Evolutionary conservation across 2,888 invertebrate genomes (phyloP), one percentile per base, ranked within the genome.

Genomic region (Diarsia dahlii): DNA sequence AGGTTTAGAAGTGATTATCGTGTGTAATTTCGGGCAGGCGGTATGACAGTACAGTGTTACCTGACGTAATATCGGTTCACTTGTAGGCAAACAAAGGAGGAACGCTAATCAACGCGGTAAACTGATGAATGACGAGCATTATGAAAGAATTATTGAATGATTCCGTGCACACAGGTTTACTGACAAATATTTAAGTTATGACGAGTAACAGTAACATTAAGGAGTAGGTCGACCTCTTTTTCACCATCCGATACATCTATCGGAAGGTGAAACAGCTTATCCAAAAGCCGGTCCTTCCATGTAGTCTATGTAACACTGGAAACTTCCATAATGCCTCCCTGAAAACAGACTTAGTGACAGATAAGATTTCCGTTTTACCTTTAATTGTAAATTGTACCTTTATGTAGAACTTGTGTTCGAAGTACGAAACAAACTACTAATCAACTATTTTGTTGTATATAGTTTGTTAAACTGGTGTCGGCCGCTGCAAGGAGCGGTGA

Each of bases 1-100:
- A 48, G 64, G 15, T 3, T 80, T 87, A 90, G 79, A 86, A 86
- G 77, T 86, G 78, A 86, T 82, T 89, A 84, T 89, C 64, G 73
- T 63, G 66, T 77, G 74, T 74, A 79, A 75, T 62, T 65, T 58
- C 10, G 15, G 20, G 58, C 54, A 73, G 80, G 80, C 81, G 87
- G 89, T 87, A 79, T 91, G 87, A 86, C 92, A 91, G 89, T 88
- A 90, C 87, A 85, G 89, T 90, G 91, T 90, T 91, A 92, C 90
- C 89, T 92, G 90, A 91, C 89, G 92, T 91, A 90, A 90, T 90
- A 90, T 90, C 91, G 90, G 91, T 88, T 87, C 89, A 89, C 87
- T 90, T 87, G 85, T 86, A 84, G 81, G 82, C 84, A 90, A 92
- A 92, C 88, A 89, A 88, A 79, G 86, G 86, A 88, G 87, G 87